Conservation (phyloP, 2,797 vertebrate species). For the Typhlichthys eigenmanni region DNA sequence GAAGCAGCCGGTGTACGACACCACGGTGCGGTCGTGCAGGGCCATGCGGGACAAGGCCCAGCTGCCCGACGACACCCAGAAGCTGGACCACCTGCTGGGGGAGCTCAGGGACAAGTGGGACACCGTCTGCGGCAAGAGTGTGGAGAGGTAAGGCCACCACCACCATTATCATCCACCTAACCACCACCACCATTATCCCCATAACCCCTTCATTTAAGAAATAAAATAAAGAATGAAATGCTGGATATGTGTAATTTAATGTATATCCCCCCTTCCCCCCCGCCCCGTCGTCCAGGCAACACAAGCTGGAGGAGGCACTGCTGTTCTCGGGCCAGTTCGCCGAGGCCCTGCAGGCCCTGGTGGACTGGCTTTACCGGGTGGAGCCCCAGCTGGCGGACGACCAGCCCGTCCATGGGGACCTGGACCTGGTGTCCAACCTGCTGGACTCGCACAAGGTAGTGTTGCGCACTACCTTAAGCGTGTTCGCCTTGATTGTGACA, state of each 20-base stretch:
- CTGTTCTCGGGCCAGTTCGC: conserved; percentile 92
- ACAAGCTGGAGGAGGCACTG: conserved; percentile 86
- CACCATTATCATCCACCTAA: too few relatives aligned
- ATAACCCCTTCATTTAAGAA: too few relatives aligned
- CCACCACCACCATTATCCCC: too few relatives aligned
- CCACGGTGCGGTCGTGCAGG: conserved; percentile 91
- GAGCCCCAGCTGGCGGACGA: conserved; percentile 94
- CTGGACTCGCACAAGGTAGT: conserved; percentile 98
- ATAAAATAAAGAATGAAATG: too few relatives aligned
- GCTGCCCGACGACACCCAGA: conserved; percentile 89
- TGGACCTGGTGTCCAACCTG: conserved; percentile 92
- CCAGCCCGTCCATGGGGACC: conserved; percentile 89
- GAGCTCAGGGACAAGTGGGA: conserved; percentile 99
- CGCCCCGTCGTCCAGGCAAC: too few relatives aligned
- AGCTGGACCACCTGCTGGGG: conserved; percentile 91
- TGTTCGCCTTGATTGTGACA: too few relatives aligned
- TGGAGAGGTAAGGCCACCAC: conserved; percentile 84
- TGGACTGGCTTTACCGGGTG: conserved; percentile 97
- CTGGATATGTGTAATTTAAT: too few relatives aligned
- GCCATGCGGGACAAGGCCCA: conserved; percentile 94
- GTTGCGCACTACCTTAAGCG: neutral
- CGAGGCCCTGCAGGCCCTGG: conserved; percentile 96
- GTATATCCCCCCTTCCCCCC: too few relatives aligned
- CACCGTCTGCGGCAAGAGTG: conserved; percentile 97
- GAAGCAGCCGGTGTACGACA: conserved; percentile 97